These are phyloP conservation scores for Microvelia longipes DNA, from an alignment of 1,140 invertebrate genomes.

Conservation along the genomic window DNA sequence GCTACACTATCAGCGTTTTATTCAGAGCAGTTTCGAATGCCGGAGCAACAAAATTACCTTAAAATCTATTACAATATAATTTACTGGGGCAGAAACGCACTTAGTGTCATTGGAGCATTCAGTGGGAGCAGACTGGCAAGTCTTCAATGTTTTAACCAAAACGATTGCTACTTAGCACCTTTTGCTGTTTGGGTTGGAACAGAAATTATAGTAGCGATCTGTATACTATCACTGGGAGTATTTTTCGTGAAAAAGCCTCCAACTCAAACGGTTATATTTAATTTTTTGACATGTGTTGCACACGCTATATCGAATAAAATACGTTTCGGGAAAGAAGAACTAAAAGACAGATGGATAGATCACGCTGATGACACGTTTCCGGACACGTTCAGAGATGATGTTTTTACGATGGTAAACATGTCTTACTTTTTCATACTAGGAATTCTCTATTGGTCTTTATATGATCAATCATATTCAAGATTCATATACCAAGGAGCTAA, in stretches of 20 bases:
- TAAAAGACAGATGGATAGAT: not conserved
- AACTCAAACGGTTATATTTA: not conserved
- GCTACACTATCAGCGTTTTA: not conserved
- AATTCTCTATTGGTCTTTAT: not conserved
- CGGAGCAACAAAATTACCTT: not conserved
- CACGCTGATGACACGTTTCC: not conserved
- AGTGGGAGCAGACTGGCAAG: not conserved
- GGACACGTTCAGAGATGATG: not conserved
- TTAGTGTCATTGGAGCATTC: not conserved
- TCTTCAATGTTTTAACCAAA: not conserved
- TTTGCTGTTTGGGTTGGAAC: not conserved
- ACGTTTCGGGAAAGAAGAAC: not conserved
- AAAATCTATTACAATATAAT: not conserved
- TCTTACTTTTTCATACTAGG: not conserved
- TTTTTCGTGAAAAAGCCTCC: not conserved
- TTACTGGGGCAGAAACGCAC: not conserved
- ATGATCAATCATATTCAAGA: not conserved
- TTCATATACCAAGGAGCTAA: constrained; percentile 1
- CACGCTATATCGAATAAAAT: not conserved
- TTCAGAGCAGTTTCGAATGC: not conserved
- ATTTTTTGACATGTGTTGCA: not conserved
- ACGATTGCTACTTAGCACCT: not conserved
- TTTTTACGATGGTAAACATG: not conserved
- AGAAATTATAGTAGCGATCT: not conserved
- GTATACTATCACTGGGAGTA: not conserved